Evolutionary conservation across 2,888 invertebrate genomes (phyloP).

Genomic region (Morpho achilles): DNA sequence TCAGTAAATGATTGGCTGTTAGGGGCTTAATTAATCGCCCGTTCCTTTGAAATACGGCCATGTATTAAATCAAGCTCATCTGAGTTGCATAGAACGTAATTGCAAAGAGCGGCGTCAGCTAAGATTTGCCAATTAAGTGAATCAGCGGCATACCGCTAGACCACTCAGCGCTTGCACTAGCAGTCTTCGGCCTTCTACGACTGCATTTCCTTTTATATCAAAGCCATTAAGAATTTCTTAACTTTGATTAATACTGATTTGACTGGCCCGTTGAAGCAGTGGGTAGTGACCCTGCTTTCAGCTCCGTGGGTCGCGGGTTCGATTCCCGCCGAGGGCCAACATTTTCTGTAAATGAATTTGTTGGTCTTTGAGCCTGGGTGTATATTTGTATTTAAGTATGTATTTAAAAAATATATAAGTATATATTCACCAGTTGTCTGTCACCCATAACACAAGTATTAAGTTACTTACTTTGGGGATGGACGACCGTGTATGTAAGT

Average conservation of each 20-base stretch:
- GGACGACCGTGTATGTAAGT: no score
- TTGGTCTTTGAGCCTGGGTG: no score
- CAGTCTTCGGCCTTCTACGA: conserved; percentile 21
- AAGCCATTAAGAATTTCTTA: conserved; percentile 5
- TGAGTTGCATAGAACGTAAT: conserved; percentile 58
- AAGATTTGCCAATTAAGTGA: conserved; percentile 75
- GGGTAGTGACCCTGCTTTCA: no score
- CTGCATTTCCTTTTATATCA: conserved; percentile 27
- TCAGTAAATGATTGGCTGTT: conserved; percentile 12
- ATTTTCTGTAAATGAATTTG: no score
- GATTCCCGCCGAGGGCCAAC: no score
- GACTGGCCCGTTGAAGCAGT: no score
- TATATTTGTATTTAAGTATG: no score
- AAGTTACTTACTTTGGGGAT: no score
- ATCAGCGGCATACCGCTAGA: conserved; percentile 63
- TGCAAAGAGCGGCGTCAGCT: conserved; percentile 72
- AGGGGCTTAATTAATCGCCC: conserved; percentile 20
- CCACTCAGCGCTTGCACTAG: conserved; percentile 48
- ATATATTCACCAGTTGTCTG: no score
- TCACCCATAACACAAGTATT: no score
- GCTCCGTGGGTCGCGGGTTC: no score
- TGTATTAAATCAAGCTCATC: conserved; percentile 52
- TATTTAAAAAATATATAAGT: no score
- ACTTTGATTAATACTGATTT: neutral
- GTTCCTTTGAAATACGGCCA: conserved; percentile 27